Evolutionary conservation across 2,113 vertebrate genomes (phyloP).

Genomic region (Nothobranchius furzeri): DNA sequence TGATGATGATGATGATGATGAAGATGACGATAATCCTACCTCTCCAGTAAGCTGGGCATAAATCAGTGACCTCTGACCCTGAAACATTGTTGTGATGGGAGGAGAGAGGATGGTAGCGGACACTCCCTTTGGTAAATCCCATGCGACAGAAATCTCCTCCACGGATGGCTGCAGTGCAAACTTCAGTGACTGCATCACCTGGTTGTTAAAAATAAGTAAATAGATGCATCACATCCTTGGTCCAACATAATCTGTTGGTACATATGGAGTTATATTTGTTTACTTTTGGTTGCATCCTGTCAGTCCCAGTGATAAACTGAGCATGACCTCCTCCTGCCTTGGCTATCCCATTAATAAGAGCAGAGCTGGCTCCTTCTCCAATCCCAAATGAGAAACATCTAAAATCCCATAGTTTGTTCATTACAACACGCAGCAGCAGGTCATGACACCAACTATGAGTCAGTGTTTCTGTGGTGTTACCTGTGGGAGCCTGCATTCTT

Average conservation of each 20-base stretch:
- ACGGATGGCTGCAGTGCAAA: slow-evolving; percentile 73
- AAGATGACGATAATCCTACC: slow-evolving; percentile 42
- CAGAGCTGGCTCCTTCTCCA: slow-evolving; percentile 23
- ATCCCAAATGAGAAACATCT: slow-evolving; percentile 83
- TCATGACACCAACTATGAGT: slow-evolving; percentile 1
- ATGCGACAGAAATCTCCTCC: slow-evolving; percentile 63
- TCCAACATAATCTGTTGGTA: neutral
- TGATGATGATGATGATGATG: neutral
- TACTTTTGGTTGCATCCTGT: slow-evolving; percentile 87
- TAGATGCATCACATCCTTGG: neutral
- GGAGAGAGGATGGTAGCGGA: slow-evolving; percentile 66
- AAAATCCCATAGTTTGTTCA: slow-evolving; percentile 2
- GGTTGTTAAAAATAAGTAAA: neutral
- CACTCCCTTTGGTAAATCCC: slow-evolving; percentile 68
- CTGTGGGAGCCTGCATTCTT: slow-evolving; percentile 78
- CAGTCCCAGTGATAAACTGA: slow-evolving; percentile 83
- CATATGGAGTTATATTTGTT: neutral
- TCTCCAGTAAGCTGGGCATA: slow-evolving; percentile 72
- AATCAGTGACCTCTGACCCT: slow-evolving; percentile 74
- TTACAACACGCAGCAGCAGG: neutral
- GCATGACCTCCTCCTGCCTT: slow-evolving; percentile 75
- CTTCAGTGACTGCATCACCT: slow-evolving; percentile 74
- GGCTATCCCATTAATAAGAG: slow-evolving; percentile 54
- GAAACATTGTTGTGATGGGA: slow-evolving; percentile 68
- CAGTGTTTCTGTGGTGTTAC: slow-evolving; percentile 51